These are phyloP conservation scores for Zoanthus sociatus DNA, from an alignment of 92 coral and sea anemone genomes.

Conservation along the genomic window DNA sequence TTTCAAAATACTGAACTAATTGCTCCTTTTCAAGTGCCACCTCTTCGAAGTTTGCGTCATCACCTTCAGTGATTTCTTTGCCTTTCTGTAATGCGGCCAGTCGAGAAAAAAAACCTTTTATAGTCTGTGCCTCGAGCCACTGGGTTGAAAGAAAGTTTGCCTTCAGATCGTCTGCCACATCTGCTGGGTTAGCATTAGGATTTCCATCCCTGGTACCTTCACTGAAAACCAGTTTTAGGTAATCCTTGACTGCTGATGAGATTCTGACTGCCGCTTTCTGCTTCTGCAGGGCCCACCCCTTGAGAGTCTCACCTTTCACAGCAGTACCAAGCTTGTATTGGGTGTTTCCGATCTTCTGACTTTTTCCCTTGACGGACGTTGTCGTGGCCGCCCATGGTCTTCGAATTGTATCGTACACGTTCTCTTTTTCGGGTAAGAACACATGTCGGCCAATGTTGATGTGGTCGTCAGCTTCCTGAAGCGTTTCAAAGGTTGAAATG, in stretches of 20 bases:
- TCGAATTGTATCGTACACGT: conserved; percentile 42
- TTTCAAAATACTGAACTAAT: neutral
- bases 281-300: conserved; percentile 49
- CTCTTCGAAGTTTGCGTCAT: conserved; percentile 19
- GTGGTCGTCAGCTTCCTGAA: conserved; percentile 64
- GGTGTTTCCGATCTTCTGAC: conserved; percentile 50
- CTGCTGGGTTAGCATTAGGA: conserved; percentile 45
- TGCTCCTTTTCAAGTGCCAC: conserved; percentile 34
- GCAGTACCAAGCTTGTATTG: neutral
- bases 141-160: conserved; percentile 28
- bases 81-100: conserved; percentile 49
- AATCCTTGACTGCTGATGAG: conserved; percentile 52
- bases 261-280: conserved; percentile 27
- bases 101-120: conserved; percentile 37
- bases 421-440: conserved; percentile 36
- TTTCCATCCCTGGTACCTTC: conserved; percentile 30
- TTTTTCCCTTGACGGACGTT: conserved; percentile 42
- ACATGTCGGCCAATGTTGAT: conserved; percentile 57
- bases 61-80: conserved; percentile 17
- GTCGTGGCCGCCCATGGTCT: conserved; percentile 57
- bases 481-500: conserved; percentile 44
- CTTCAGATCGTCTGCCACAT: conserved; percentile 43
- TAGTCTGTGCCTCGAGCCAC: conserved; percentile 39
- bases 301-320: neutral
- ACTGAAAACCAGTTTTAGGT: conserved; percentile 27